Conservation (phyloP, 2,113 vertebrate genomes). For the Sinocyclocheilus anophthalmus region DNA sequence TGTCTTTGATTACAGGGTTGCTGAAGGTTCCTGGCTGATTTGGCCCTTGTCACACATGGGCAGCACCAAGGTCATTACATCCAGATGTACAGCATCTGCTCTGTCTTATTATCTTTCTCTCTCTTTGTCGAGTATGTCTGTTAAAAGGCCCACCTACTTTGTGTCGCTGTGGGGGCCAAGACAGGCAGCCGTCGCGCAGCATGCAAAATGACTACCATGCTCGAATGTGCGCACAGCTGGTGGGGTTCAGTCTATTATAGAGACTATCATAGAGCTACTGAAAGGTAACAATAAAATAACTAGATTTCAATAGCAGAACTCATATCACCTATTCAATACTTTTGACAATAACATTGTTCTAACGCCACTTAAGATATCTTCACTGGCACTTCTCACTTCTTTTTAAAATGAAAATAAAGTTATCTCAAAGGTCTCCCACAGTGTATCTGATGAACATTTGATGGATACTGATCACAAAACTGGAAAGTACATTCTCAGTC, state of each 20-base stretch:
- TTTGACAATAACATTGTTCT: neutral
- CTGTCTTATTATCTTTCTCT: neutral
- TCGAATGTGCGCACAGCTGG: neutral
- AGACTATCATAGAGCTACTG: conserved; percentile 11
- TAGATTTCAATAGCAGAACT: neutral
- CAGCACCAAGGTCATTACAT: conserved; percentile 25
- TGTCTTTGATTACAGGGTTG: neutral
- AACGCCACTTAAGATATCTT: neutral
- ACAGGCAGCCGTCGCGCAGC: neutral
- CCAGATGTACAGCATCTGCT: conserved; percentile 14
- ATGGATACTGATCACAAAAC: neutral
- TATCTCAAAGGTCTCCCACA: neutral
- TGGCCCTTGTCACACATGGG: neutral
- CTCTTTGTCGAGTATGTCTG: conserved; percentile 15
- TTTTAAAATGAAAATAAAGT: neutral
- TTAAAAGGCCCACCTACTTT: conserved; percentile 24
- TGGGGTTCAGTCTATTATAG: conserved; percentile 21
- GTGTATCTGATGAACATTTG: neutral
- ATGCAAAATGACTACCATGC: conserved; percentile 5
- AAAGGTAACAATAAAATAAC: conserved; percentile 4
- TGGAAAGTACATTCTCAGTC: neutral
- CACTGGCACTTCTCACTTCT: neutral
- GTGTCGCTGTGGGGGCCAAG: conserved; percentile 11
- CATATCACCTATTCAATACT: neutral
- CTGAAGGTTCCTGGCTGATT: neutral